Evolutionary conservation across 1,140 invertebrate genomes (phyloP), one percentile per base, ranked within the genome.

Genomic region (Drosophila kurseongensis): DNA sequence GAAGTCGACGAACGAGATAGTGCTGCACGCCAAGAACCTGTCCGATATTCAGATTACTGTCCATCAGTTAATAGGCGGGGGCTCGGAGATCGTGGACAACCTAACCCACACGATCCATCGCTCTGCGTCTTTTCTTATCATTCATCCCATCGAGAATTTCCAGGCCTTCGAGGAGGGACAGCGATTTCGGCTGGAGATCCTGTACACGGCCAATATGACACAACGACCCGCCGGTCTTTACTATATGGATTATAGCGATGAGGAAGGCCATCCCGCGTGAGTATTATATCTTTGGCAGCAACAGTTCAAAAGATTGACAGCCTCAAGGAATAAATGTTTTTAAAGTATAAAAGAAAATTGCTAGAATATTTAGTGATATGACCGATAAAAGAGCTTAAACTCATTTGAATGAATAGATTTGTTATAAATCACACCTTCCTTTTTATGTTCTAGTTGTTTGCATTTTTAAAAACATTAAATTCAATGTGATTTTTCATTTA

Each of bases 191-290:
- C 44, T 92, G 5, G 62, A 91, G 55, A 91, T 92, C 14, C 71
- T 89, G 2, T 92, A 84, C 32, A 79, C 73, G 0, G 93, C 91
- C 0, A 27, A 18, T 1, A 77, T 94, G 35, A 59, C 67, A 1
- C 75, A 79, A 5, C 78, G 92, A 5, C 91, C 93, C 67, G 92
- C 92, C 9, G 95, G 96, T 36, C 94, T 96, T 73, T 96, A 96
- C 79, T 93, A 93, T 38, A 94, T 94, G 82, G 93, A 91, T 36
- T 95, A 95, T 61, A 65, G 29, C 13, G 79, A 92, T 27, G 58
- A 71, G 18, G 14, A 56, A 4, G 56, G 91, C 72, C 27, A 55
- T 4, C 89, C 80, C 36, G 72, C 81, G 91, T 92, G 54, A 91
- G 91, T 65, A 45, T 29, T 57, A 13, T 35, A 42, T 35, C 13